phyloP scores from a whole-genome alignment of 2,797 vertebrate genomes.

The Coranthus polyacanthus region DNA sequence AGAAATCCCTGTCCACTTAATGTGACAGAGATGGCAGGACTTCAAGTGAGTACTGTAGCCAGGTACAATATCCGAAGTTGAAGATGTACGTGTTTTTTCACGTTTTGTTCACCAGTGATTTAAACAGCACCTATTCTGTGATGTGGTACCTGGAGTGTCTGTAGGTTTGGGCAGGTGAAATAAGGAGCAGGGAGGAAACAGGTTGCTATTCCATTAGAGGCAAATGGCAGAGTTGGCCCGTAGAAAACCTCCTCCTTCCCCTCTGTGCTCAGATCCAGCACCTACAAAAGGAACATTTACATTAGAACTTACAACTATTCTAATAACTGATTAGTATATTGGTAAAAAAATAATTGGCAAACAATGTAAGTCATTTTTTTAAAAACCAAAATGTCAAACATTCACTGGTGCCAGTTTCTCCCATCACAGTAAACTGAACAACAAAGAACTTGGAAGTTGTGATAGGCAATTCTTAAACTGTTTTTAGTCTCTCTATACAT shows the following conservation, averaged over 20 bases:
- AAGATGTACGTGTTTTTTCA: slow-evolving; percentile 16
- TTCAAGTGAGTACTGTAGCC: slow-evolving; percentile 24
- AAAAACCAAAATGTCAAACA: too few relatives aligned
- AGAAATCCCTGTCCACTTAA: slow-evolving; percentile 34
- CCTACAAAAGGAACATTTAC: slow-evolving; percentile 78
- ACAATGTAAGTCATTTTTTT: too few relatives aligned
- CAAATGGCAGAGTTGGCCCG: slow-evolving; percentile 94
- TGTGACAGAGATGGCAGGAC: slow-evolving; percentile 13
- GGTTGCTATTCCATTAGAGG: slow-evolving; percentile 95
- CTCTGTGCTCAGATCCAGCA: slow-evolving; percentile 93
- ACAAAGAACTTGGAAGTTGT: too few relatives aligned
- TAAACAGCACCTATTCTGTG: slow-evolving; percentile 92
- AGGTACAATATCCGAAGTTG: slow-evolving; percentile 6
- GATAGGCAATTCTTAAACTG: too few relatives aligned
- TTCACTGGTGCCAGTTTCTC: too few relatives aligned
- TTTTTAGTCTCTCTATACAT: too few relatives aligned
- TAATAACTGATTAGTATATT: too few relatives aligned
- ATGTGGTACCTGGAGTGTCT: slow-evolving; percentile 96
- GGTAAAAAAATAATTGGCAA: too few relatives aligned
- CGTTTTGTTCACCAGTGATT: slow-evolving; percentile 17
- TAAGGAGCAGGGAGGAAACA: slow-evolving; percentile 96
- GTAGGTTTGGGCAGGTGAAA: slow-evolving; percentile 95
- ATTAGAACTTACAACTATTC: too few relatives aligned
- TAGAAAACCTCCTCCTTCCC: slow-evolving; percentile 98
- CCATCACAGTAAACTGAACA: too few relatives aligned